Base-by-base conservation (phyloP, 2,113 vertebrate species). In the Seriola rivoliana region DNA sequence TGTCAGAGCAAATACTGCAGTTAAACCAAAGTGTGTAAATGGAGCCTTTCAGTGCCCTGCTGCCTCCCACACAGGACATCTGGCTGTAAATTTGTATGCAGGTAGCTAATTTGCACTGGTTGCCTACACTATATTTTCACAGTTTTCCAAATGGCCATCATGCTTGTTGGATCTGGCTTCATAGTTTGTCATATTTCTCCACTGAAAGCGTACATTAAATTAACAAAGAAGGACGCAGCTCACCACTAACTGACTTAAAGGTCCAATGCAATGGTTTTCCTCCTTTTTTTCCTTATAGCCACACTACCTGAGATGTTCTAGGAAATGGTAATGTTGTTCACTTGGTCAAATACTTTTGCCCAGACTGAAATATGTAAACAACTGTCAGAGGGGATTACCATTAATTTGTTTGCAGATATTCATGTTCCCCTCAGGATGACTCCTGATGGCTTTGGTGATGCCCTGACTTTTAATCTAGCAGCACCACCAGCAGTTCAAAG, bases 1-100 rank as follows among this genome's bases (percentile, higher is more conserved):
- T 89, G 89, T 92, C 86, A 93, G 90, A 88, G 91, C 92, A 94
- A 93, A 91, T 66, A 82, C 90, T 85, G 92, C 91, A 94, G 91
- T 95, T 93, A 93, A 87, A 89, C 87, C 87, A 91, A 92, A 94
- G 93, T 94, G 92, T 94, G 86, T 94, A 94, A 95, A 95, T 93
- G 91, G 84, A 93, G 93, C 90, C 92, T 92, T 95, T 95, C 89
- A 92, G 82, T 86, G 63, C 85, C 84, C 81, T 73, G 85, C 75
- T 78, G 74, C 91, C 87, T 92, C 95, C 94, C 92, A 94, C 93
- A 89, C 88, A 92, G 80, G 82, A 78, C 81, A 88, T 75, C 83
- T 89, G 85, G 52, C 84, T 85, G 78, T 69, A 78, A 80, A 91
- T 88, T 81, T 89, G 76, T 90, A 76, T 71, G 77, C 85, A 90